phyloP scores from a whole-genome alignment of 2,797 vertebrate species.

The Pogonophryne albipinna region DNA sequence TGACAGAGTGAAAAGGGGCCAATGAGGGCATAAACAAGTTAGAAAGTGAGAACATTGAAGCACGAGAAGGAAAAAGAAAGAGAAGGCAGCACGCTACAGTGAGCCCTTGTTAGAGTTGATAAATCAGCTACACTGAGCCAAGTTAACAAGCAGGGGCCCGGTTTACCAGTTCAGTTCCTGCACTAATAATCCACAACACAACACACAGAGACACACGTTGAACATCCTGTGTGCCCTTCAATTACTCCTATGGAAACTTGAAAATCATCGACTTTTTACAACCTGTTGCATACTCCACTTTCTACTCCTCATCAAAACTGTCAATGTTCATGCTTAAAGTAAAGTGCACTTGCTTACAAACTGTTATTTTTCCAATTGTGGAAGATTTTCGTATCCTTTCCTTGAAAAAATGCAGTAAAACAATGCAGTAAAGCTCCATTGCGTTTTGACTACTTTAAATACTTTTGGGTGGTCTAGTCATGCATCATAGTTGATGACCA shows the following conservation, averaged over 20 bases:
- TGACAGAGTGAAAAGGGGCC: conserved; percentile 17
- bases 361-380: not conserved
- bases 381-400: not conserved
- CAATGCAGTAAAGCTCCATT: not conserved
- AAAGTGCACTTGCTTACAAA: conserved; percentile 28
- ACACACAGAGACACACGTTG: conserved; percentile 33
- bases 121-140: conserved; percentile 73
- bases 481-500: not conserved
- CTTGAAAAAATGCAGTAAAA: not conserved
- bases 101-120: conserved; percentile 74
- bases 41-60: conserved; percentile 65
- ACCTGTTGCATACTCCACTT: conserved; percentile 50
- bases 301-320: conserved; percentile 30
- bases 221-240: conserved; percentile 34
- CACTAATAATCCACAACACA: conserved; percentile 57
- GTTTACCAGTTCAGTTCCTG: conserved; percentile 66
- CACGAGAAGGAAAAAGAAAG: conserved; percentile 31
- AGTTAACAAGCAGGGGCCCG: conserved; percentile 75
- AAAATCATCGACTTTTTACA: conserved; percentile 57
- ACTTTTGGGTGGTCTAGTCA: not conserved
- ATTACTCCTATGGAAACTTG: conserved; percentile 64
- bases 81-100: conserved; percentile 65
- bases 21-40: conserved; percentile 41
- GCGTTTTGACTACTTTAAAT: not conserved
- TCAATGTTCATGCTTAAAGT: conserved; percentile 32